These are phyloP conservation scores for Beroe ovata DNA, from an alignment of 37 sponge, comb jelly and placozoan species.

Conservation along the genomic window DNA sequence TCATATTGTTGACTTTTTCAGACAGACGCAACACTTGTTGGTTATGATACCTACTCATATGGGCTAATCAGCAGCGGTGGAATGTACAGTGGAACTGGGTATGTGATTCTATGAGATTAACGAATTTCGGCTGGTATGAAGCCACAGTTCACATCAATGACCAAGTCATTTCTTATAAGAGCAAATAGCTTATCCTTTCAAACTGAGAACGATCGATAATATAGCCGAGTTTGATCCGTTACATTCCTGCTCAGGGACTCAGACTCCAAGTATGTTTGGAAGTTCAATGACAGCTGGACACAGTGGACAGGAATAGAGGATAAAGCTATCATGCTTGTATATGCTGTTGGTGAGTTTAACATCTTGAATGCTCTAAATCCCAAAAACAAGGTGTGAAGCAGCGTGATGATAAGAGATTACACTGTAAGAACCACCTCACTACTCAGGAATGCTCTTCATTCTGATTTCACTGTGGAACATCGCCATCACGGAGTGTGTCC, in stretches of 20 bases:
- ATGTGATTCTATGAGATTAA: background rate
- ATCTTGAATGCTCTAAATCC: no score
- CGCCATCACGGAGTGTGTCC: slow-evolving; percentile 58
- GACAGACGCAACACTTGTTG: background rate
- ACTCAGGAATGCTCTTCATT: slow-evolving; percentile 50
- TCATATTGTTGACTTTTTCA: no score
- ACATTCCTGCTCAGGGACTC: background rate
- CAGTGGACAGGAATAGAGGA: slow-evolving; percentile 42
- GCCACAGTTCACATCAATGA: background rate
- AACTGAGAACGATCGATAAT: no score
- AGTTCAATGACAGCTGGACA: slow-evolving; percentile 27
- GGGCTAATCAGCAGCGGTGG: slow-evolving; percentile 46
- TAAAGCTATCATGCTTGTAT: slow-evolving; percentile 42
- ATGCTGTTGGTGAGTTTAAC: slow-evolving; percentile 55
- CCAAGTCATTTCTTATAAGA: no score
- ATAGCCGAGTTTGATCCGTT: no score
- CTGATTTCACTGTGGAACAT: slow-evolving; percentile 68
- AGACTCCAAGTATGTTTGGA: slow-evolving; percentile 22
- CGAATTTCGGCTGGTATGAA: no score
- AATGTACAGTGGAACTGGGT: background rate
- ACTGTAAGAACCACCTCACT: background rate
- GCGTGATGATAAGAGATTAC: no score
- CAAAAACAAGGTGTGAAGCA: no score
- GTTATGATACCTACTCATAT: slow-evolving; percentile 7
- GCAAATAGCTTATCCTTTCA: no score